Evolutionary conservation across 1,140 invertebrate species (phyloP), one percentile per base, ranked within the genome.

Genomic region (Laodelphax striatellus): DNA sequence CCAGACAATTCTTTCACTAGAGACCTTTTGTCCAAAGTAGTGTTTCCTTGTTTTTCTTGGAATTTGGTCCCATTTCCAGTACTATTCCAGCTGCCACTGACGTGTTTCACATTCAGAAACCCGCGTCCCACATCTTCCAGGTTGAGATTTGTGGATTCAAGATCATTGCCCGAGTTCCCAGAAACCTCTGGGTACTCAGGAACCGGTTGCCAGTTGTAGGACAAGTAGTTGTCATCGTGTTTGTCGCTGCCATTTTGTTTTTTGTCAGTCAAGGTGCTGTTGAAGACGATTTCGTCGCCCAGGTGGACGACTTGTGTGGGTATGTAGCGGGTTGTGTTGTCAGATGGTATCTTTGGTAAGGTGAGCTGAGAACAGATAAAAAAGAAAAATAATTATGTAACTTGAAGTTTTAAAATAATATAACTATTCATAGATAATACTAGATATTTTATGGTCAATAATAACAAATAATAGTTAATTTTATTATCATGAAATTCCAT

Each of bases 221-320:
- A 64, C 31, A 66, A 61, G 55, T 66, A 66, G 28, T 66, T 61
- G 16, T 53, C 60, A 19, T 56, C 53, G 14, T 52, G 14, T n/a
- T 44, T 28, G 10, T 56, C 42, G 17, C 22, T 19, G 8, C 19
- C 16, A 24, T 19, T 22, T 52, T 61, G 41, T 38, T 10, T 31
- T 13, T 56, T 57, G 14, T 55, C 31, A 5, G 60, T 61, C 11
- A 17, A 50, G 4, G 46, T 16, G 16, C 16, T 19, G 16, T 17
- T 19, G 46, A 19, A 22, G 16, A 63, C 19, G 10, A 57, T 62
- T 61, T 67, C 67, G 52, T 68, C 64, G 21, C 67, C 67, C 19
- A 68, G 62, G 21, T 64, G 68, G 1, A 75, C 69, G 0, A 74
- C 71, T 66, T 71, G 69, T 5, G 73, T 75, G 17, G 61, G 61